phyloP scores from a whole-genome alignment of 2,888 invertebrate species.

The Cantharis lateralis region DNA sequence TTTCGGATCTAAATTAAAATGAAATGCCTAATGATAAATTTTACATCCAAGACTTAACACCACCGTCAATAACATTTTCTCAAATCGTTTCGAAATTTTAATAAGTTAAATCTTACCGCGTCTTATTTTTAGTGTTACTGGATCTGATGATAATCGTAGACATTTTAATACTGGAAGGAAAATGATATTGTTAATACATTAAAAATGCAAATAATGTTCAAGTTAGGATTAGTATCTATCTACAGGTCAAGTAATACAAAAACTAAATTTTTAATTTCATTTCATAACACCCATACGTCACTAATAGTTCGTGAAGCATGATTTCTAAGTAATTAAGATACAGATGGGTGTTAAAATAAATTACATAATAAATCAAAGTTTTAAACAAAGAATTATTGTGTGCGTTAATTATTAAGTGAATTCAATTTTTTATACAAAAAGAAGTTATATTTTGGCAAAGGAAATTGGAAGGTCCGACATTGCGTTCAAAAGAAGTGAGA shows the following conservation, averaged over 20 bases:
- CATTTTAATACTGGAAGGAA: conserved; percentile 82
- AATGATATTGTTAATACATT: conserved; percentile 30
- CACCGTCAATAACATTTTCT: not conserved
- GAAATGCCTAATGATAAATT: not conserved
- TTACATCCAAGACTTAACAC: not conserved
- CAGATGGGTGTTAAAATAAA: not conserved
- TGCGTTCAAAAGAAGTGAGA: not conserved
- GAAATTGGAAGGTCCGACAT: not conserved
- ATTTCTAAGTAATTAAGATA: not conserved
- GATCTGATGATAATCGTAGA: conserved; percentile 87
- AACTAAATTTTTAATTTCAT: not conserved
- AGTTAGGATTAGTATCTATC: not conserved
- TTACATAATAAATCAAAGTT: not conserved
- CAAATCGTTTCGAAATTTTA: not conserved
- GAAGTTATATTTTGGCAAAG: not conserved
- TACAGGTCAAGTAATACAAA: not conserved
- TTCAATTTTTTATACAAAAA: not conserved
- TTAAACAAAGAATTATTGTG: not conserved
- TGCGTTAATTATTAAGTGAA: not conserved
- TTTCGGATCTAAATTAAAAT: conserved; percentile 72
- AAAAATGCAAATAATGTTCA: not conserved
- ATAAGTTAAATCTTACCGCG: conserved; percentile 71
- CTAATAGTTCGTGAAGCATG: not conserved
- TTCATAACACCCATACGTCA: not conserved
- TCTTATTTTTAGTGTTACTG: conserved; percentile 87